Conservation (phyloP, 64 coral and sea anemone genomes). For the Cladopsammia gracilis region DNA sequence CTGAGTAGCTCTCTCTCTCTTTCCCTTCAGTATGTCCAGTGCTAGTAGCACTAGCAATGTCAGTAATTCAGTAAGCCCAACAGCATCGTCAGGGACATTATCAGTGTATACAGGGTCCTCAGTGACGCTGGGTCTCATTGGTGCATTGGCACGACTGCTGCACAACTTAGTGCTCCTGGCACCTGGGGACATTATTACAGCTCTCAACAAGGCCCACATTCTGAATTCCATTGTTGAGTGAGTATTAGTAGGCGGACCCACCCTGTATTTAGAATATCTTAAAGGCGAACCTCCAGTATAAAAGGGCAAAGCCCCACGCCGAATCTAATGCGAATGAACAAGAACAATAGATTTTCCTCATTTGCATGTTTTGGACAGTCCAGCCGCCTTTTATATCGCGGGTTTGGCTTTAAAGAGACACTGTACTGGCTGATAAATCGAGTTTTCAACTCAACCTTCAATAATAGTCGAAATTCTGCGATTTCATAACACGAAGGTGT, state of each 20-base stretch:
- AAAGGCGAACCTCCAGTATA: too few relatives aligned
- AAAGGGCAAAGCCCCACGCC: too few relatives aligned
- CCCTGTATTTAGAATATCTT: background rate
- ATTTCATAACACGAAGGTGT: too few relatives aligned
- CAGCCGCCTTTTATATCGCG: too few relatives aligned
- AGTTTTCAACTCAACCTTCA: too few relatives aligned
- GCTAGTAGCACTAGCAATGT: constrained; percentile 49
- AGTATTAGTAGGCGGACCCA: background rate
- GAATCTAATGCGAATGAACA: too few relatives aligned
- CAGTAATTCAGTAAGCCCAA: constrained; percentile 31
- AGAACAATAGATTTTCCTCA: too few relatives aligned
- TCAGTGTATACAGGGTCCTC: constrained; percentile 34
- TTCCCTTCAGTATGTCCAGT: constrained; percentile 76
- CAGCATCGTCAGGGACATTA: constrained; percentile 37
- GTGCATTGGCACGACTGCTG: constrained; percentile 64
- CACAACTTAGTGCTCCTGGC: constrained; percentile 67
- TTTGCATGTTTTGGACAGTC: too few relatives aligned
- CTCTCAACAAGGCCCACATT: constrained; percentile 75
- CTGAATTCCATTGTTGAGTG: constrained; percentile 8
- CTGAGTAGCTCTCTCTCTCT: background rate
- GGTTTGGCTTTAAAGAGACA: too few relatives aligned
- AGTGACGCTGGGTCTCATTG: constrained; percentile 85
- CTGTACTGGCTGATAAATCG: too few relatives aligned
- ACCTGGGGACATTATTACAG: constrained; percentile 52
- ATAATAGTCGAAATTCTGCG: too few relatives aligned